phyloP scores from a whole-genome alignment of 2,113 vertebrate species.

The Zapus hudsonius region DNA sequence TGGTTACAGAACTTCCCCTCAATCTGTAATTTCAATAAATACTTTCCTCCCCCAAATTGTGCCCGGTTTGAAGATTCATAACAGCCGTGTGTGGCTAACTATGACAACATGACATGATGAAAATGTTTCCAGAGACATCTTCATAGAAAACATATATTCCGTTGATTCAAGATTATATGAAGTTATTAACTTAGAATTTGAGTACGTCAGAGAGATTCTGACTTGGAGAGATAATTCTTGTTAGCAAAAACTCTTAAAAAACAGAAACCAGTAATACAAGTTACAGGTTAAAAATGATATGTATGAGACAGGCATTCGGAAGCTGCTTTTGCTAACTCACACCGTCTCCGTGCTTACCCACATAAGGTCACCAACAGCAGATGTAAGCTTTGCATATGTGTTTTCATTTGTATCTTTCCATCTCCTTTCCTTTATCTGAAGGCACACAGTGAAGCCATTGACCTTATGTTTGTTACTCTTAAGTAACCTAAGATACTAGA shows the following conservation, averaged over 20 bases:
- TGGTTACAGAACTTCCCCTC: too few species aligned
- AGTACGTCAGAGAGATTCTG: neutral
- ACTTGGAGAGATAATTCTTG: neutral
- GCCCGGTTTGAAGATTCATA: too few species aligned
- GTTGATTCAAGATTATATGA: neutral
- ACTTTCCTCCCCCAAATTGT: too few species aligned
- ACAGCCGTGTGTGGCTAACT: too few species aligned
- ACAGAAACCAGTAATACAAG: constrained; percentile 2
- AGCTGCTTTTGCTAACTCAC: neutral
- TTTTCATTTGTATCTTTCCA: neutral
- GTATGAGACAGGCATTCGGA: neutral
- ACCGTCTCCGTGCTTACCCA: neutral
- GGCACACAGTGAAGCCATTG: neutral
- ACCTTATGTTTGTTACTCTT: neutral
- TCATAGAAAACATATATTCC: neutral
- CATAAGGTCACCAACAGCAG: too few species aligned
- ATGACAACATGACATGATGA: neutral
- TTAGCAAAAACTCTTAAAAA: neutral
- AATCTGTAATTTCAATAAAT: too few species aligned
- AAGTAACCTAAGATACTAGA: neutral
- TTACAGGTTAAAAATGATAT: neutral
- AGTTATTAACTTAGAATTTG: neutral
- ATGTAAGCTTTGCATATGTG: neutral
- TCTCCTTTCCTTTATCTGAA: neutral
- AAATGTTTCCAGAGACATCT: neutral